These are phyloP conservation scores for Dorcus hopei DNA, from an alignment of 2,888 invertebrate genomes.

Conservation along the genomic window DNA sequence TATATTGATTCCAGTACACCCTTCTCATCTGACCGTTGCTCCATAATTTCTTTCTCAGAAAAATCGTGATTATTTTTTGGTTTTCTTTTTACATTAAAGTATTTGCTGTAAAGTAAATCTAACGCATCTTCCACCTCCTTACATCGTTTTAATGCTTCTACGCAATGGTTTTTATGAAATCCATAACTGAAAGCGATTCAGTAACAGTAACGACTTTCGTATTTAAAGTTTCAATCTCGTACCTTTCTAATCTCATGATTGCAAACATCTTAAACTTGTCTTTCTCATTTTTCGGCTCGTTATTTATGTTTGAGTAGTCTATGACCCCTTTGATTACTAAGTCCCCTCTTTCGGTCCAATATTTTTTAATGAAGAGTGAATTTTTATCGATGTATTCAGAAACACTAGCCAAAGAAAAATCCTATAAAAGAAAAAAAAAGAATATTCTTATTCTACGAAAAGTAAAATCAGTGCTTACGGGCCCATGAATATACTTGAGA, in stretches of 20 bases:
- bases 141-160: slow-evolving; percentile 68
- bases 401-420: slow-evolving; percentile 50
- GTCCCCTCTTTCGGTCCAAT: slow-evolving; percentile 75
- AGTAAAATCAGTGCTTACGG: slow-evolving; percentile 48
- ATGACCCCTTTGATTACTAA: slow-evolving; percentile 70
- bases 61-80: slow-evolving; percentile 46
- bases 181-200: slow-evolving; percentile 59
- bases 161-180: slow-evolving; percentile 70
- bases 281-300: slow-evolving; percentile 57
- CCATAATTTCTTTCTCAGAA: slow-evolving; percentile 55
- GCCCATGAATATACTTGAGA: slow-evolving; percentile 70
- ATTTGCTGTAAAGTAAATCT: slow-evolving; percentile 68
- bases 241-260: slow-evolving; percentile 69
- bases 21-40: slow-evolving; percentile 69
- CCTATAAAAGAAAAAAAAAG: slow-evolving; percentile 39
- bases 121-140: slow-evolving; percentile 69
- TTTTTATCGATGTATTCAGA: slow-evolving; percentile 62
- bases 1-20: slow-evolving; percentile 76
- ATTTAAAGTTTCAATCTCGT: slow-evolving; percentile 21
- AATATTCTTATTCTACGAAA: background rate
- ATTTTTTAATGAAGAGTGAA: slow-evolving; percentile 64
- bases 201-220: background rate
- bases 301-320: slow-evolving; percentile 63
- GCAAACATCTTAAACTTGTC: slow-evolving; percentile 69
- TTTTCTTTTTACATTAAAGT: slow-evolving; percentile 49